Evolutionary conservation across 2,888 invertebrate genomes (phyloP).

Genomic region (Osedax fenrisi): DNA sequence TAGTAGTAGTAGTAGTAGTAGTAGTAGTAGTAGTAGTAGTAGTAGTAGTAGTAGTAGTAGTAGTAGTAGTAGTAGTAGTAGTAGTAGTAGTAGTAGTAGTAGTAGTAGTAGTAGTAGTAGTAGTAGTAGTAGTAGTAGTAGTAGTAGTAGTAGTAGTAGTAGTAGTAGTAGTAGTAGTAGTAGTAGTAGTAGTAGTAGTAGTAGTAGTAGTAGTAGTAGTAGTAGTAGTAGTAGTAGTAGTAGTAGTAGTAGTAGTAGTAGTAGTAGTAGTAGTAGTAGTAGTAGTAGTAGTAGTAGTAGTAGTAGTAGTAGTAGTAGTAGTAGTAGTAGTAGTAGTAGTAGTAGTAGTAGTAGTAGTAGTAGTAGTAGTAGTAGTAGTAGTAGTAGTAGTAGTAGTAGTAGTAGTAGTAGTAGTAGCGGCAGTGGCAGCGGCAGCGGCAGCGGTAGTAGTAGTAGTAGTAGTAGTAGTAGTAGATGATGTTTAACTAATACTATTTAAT

Average conservation of each 20-base stretch:
- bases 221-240: background rate
- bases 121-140: background rate
- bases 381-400: background rate
- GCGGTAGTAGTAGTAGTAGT: slow-evolving; percentile 11
- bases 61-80: background rate
- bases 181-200: background rate
- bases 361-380: background rate
- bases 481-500: too few relatives aligned
- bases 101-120: background rate
- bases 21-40: background rate
- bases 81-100: background rate
- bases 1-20: background rate
- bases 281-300: background rate
- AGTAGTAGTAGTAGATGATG: slow-evolving; percentile 12
- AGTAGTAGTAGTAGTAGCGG: slow-evolving; percentile 12
- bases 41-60: background rate
- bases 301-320: slow-evolving; percentile 5
- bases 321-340: slow-evolving; percentile 14
- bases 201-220: background rate
- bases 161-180: background rate
- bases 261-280: background rate
- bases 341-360: slow-evolving; percentile 12
- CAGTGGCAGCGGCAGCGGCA: background rate
- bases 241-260: background rate
- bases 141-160: background rate